A percentile compares a stretch with the other conserved stretches of the same genome.
Evolutionary conservation across 1,140 invertebrate genomes (phyloP).

Genomic region (Asbolus verrucosus): DNA sequence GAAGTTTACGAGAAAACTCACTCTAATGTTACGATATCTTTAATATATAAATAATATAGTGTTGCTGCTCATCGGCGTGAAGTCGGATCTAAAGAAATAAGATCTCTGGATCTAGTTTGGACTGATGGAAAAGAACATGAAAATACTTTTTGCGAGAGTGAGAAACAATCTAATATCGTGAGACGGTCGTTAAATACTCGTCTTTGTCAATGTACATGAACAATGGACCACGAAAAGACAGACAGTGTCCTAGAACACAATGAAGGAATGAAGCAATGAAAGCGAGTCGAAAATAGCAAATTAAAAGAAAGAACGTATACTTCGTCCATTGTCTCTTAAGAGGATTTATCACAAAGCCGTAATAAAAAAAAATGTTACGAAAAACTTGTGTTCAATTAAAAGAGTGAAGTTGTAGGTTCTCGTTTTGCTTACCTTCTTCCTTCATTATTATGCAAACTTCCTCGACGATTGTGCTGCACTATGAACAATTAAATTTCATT

Average conservation of each 20-base stretch:
- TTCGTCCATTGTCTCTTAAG: constrained; percentile 18
- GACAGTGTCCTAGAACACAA: constrained; percentile 34
- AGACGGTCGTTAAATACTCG: constrained; percentile 33
- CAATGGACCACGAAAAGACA: constrained; percentile 41
- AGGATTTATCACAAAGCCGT: constrained; percentile 24
- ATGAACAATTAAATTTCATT: too few relatives aligned
- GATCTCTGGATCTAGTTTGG: neutral
- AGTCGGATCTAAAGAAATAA: neutral
- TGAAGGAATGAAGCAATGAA: constrained; percentile 40
- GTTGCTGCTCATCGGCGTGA: too few relatives aligned
- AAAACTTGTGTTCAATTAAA: too few relatives aligned
- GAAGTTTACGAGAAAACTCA: too few relatives aligned
- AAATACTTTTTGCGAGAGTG: constrained; percentile 25
- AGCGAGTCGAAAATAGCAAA: constrained; percentile 41
- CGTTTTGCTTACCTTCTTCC: too few relatives aligned
- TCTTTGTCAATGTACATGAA: constrained; percentile 44
- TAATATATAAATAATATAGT: too few relatives aligned
- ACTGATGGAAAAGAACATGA: constrained; percentile 5
- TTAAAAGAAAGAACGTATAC: constrained; percentile 28
- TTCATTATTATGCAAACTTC: too few relatives aligned
- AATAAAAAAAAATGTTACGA: too few relatives aligned
- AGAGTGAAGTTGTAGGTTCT: too few relatives aligned
- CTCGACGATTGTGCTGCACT: too few relatives aligned
- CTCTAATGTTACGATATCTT: too few relatives aligned
- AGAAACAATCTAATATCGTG: constrained; percentile 41